Evolutionary conservation across 2,888 invertebrate genomes (phyloP), one percentile per base, ranked within the genome.

Genomic region (Clostera curtula): DNA sequence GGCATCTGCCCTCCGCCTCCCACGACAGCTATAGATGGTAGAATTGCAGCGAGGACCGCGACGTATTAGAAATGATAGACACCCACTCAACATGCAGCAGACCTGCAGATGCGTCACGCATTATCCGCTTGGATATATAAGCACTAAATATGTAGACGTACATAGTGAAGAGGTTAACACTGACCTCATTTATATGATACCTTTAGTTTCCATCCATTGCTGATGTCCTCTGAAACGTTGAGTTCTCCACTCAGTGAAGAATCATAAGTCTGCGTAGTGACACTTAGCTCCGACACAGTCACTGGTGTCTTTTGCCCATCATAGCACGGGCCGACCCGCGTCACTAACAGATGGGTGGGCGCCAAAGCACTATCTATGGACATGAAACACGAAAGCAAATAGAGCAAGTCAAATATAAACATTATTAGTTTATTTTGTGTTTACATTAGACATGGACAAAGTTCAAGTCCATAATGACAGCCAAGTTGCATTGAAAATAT

Each of bases 121-220:
- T n/a, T n/a, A n/a, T n/a, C n/a, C n/a, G n/a, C n/a, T n/a, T n/a
- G n/a, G 14, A 9, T 21, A n/a, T 7, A 4, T 11, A 28, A 2
- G 9, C 6, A 12, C 11, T 7, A 1, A 13, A 22, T 10, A n/a
- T 16, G 4, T 7, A n/a, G 2, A 7, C 7, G 11, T 7, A 10
- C 16, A 3, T 2, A 18, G 15, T 3, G 3, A 3, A 16, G 4
- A 3, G n/a, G n/a, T n/a, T n/a, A n/a, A n/a, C n/a, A n/a, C n/a
- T n/a, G n/a, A n/a, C n/a, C n/a, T n/a, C n/a, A n/a, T n/a, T 13
- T 11, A 19, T 4, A 1, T 7, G 3, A 14, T 46, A 72, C 73
- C 60, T 58, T 61, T 10, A 70, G 36, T 9, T 32, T 46, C 73
- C 73, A 74, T 2, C 69, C 73, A 23, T 70, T 40, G 2, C 40